Conservation (phyloP, 2,888 invertebrate genomes). For the Synanthedon formicaeformis region DNA sequence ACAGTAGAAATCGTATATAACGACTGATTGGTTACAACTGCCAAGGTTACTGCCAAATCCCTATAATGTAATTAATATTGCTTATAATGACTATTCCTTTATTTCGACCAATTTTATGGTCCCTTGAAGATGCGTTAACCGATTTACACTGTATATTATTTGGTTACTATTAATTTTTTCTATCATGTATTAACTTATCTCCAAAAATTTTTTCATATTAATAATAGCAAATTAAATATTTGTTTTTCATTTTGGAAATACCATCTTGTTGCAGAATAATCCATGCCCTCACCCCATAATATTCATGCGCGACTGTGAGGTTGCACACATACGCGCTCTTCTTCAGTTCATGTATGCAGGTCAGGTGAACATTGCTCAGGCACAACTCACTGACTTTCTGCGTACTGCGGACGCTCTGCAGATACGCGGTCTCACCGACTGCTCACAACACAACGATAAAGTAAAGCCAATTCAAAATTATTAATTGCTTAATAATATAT, state of each 20-base stretch:
- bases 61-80: no score
- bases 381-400: constrained; percentile 79
- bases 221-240: background rate
- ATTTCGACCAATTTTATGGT: no score
- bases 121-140: no score
- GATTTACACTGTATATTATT: background rate
- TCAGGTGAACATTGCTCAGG: constrained; percentile 85
- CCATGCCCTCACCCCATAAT: constrained; percentile 88
- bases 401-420: constrained; percentile 84
- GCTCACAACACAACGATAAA: constrained; percentile 69
- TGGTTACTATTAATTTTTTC: background rate
- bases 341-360: constrained; percentile 90
- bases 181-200: background rate
- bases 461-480: constrained; percentile 20
- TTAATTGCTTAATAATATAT: background rate
- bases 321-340: constrained; percentile 80
- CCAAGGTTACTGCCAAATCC: no score
- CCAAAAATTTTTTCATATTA: background rate
- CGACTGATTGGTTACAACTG: no score
- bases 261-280: constrained; percentile 74
- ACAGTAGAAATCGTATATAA: no score
- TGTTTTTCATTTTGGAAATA: background rate
- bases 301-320: constrained; percentile 86
- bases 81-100: no score
- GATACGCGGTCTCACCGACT: constrained; percentile 82